Evolutionary conservation across 1,140 invertebrate genomes (phyloP).

Genomic region (Melitaea cinxia): DNA sequence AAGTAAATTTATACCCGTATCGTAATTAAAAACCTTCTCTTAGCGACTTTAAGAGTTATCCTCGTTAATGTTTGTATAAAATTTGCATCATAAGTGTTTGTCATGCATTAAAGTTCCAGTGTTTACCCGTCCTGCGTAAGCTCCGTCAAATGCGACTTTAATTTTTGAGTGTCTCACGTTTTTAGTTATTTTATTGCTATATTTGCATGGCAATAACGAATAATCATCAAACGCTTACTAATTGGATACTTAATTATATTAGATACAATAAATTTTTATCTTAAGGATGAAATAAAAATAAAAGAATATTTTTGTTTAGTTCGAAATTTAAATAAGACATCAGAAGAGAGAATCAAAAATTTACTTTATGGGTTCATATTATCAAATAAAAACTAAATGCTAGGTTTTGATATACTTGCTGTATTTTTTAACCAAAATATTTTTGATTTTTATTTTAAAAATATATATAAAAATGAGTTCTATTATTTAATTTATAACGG

Average conservation of each 20-base stretch:
- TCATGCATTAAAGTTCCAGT: conserved; percentile 29
- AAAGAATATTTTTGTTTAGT: background rate
- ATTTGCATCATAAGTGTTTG: conserved; percentile 35
- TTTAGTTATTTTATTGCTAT: conserved; percentile 14
- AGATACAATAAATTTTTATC: background rate
- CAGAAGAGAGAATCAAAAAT: too few species aligned
- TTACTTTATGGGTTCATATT: too few species aligned
- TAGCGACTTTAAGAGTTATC: background rate
- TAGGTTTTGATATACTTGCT: too few species aligned
- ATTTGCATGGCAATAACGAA: conserved; percentile 12
- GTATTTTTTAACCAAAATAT: too few species aligned
- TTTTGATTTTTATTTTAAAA: too few species aligned
- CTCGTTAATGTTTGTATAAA: conserved; percentile 38
- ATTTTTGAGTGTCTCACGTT: conserved; percentile 20
- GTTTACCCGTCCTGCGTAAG: conserved; percentile 3
- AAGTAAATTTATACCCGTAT: too few species aligned
- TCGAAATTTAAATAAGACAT: background rate
- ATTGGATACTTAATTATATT: conserved; percentile 1
- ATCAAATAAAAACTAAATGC: too few species aligned
- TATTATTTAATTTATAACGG: too few species aligned
- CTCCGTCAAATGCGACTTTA: conserved; percentile 14
- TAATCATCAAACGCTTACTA: conserved; percentile 3
- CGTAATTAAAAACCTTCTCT: conserved; percentile 2
- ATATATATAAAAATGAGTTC: too few species aligned
- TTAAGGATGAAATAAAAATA: background rate